Percentiles rank a stretch among this genome's conserved stretches.
Conservation (phyloP, 2,113 vertebrate genomes). For the Zosterops lateralis region DNA sequence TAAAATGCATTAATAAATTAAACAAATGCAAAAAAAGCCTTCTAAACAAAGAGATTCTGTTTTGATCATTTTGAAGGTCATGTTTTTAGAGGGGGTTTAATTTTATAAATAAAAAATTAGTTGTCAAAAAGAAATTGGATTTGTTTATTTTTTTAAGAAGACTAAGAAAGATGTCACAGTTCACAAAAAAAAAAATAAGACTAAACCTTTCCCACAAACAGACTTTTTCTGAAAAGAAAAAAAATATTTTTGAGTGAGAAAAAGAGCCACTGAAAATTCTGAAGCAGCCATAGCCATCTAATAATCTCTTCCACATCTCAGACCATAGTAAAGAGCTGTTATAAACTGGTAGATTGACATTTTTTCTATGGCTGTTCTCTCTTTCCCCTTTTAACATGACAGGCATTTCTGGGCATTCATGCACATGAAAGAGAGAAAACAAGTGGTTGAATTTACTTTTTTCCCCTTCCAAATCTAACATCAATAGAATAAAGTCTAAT, state of each 20-base stretch:
- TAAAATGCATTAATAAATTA: background rate
- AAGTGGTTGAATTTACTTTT: background rate
- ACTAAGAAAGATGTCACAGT: background rate
- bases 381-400: background rate
- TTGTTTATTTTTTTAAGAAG: background rate
- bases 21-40: accelerated
- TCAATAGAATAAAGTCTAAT: background rate
- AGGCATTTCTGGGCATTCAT: background rate
- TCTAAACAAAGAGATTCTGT: background rate
- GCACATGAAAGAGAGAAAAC: background rate
- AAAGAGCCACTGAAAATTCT: background rate
- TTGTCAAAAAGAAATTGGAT: background rate
- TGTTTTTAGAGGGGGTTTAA: background rate
- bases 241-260: background rate
- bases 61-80: background rate
- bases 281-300: background rate
- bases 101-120: background rate
- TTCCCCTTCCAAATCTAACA: background rate
- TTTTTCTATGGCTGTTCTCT: background rate
- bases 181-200: background rate
- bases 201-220: background rate
- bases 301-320: background rate
- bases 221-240: background rate
- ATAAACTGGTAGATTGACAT: background rate
- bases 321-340: background rate